Evolutionary conservation across 2,113 vertebrate species (phyloP).

Genomic region (Martes martes): DNA sequence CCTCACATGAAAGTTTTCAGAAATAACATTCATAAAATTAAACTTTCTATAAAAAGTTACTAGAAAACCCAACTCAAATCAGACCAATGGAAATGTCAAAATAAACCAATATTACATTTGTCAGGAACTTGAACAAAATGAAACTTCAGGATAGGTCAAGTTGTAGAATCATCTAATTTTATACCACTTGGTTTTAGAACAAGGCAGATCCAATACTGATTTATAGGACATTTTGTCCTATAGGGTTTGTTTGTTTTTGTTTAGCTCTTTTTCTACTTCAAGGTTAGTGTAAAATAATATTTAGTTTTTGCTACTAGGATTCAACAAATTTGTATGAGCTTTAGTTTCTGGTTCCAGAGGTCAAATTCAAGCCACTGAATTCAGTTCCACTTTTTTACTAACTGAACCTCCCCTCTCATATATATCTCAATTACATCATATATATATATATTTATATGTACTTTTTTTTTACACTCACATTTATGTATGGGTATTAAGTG

Average conservation of each 20-base stretch:
- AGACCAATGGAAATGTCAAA: constrained; percentile 46
- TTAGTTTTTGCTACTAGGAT: neutral
- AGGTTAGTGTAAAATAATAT: constrained; percentile 24
- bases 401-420: neutral
- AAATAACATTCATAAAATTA: constrained; percentile 66
- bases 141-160: constrained; percentile 33
- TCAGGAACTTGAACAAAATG: constrained; percentile 33
- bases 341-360: neutral
- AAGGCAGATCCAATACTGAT: neutral
- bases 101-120: constrained; percentile 37
- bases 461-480: neutral
- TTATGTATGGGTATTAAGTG: neutral
- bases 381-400: neutral
- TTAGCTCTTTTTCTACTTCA: constrained; percentile 21
- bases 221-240: neutral
- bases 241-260: neutral
- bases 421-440: neutral
- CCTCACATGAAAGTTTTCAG: constrained; percentile 52
- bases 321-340: constrained; percentile 6
- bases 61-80: constrained; percentile 43
- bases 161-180: neutral
- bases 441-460: neutral
- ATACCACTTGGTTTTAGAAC: constrained; percentile 21
- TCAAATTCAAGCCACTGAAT: neutral
- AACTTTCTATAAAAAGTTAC: constrained; percentile 65